Evolutionary conservation across 2,888 invertebrate species (phyloP).

Genomic region (Aphidoletes aphidimyza): DNA sequence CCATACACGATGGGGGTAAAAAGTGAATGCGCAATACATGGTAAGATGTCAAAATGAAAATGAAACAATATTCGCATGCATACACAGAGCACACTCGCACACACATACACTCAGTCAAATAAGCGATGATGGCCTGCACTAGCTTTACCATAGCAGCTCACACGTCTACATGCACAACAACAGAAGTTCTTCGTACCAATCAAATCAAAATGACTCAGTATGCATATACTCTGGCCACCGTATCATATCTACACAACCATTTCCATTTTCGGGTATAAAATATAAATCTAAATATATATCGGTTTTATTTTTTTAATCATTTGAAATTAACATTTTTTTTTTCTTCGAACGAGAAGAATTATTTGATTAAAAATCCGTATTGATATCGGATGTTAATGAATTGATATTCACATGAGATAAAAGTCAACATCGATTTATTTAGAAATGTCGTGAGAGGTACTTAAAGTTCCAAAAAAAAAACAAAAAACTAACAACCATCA

Average conservation of each 20-base stretch:
- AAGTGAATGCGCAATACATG: constrained; percentile 29
- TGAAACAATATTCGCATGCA: neutral
- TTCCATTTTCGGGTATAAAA: too few relatives aligned
- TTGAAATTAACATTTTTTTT: too few relatives aligned
- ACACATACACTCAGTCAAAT: neutral
- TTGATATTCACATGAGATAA: too few relatives aligned
- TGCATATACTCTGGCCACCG: too few relatives aligned
- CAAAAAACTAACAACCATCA: neutral
- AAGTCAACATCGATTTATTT: too few relatives aligned
- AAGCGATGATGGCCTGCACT: neutral
- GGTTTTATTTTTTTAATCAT: too few relatives aligned
- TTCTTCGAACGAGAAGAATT: too few relatives aligned
- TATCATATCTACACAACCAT: too few relatives aligned
- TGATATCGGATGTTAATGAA: too few relatives aligned
- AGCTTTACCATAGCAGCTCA: neutral
- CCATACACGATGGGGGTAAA: neutral
- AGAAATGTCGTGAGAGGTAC: neutral
- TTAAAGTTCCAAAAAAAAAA: neutral
- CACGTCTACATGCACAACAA: neutral
- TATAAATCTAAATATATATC: too few relatives aligned
- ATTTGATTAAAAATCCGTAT: too few relatives aligned
- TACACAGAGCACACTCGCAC: neutral
- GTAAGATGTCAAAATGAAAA: neutral
- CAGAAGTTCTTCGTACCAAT: neutral
- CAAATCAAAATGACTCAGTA: neutral